These are phyloP conservation scores for Saxicola maurus DNA, from an alignment of 2,797 vertebrate genomes.

Conservation along the genomic window DNA sequence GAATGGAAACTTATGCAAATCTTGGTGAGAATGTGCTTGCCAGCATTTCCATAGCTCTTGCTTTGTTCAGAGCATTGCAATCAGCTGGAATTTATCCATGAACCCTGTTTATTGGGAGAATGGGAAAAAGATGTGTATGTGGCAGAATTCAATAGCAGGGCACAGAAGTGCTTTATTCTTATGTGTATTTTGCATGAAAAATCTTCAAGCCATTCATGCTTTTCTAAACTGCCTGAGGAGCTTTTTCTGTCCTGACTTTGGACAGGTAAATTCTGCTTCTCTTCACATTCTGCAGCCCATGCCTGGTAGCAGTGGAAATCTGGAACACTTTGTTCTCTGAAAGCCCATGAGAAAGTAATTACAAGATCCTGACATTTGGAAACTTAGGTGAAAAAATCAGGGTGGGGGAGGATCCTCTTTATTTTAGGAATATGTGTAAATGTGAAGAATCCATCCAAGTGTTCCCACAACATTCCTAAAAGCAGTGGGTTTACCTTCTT, in stretches of 20 bases:
- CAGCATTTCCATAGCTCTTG: neutral
- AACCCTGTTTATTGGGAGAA: neutral
- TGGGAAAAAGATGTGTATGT: neutral
- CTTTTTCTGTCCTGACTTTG: neutral
- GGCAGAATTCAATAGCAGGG: neutral
- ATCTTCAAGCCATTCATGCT: neutral
- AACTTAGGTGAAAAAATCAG: neutral
- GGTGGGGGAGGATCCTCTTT: neutral
- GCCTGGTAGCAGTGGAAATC: neutral
- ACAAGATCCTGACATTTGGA: neutral
- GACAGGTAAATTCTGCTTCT: neutral
- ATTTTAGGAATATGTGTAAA: neutral
- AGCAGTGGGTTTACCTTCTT: neutral
- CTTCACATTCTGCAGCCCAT: rapidly evolving
- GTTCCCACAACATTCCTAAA: neutral
- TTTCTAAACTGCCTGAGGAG: neutral
- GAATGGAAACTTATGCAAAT: neutral
- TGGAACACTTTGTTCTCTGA: neutral
- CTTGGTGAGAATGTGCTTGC: neutral
- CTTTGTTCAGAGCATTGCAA: neutral
- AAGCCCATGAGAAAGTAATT: neutral
- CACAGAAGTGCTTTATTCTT: neutral
- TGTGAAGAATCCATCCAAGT: neutral
- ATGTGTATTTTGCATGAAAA: neutral
- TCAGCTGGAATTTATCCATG: conserved; percentile 1